Base-by-base conservation (phyloP, 2,113 vertebrate genomes). In the Cettia cetti region DNA sequence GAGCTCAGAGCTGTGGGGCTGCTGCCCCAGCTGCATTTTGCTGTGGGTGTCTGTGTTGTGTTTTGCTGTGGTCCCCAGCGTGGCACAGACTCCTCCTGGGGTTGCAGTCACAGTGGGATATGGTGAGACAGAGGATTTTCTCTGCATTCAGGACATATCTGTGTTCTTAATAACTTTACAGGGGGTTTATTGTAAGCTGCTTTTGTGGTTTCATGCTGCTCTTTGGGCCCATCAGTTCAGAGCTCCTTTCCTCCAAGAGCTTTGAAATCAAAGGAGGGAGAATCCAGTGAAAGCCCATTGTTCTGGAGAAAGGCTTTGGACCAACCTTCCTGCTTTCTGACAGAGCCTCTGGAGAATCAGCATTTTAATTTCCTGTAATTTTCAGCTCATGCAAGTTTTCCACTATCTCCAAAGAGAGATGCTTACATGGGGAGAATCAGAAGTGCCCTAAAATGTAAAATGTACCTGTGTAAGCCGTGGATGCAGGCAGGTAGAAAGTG, bases 61-160 rank as follows among this genome's bases (percentile, higher is more conserved):
- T 37, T 86, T 27, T 35, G 2, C 20, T 0, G 0, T 0, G 0
- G n/a, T 76, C 19, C 45, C 37, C 49, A 37, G 65, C 0, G 0
- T 78, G 92, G 52, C 15, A 7, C 5, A 6, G 13, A 0, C 71
- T 75, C 16, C 92, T 77, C 68, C 47, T 71, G 82, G 88, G 82
- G 90, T 71, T 69, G 21, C 56, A 93, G 64, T 30, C 59, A 15
- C 87, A 24, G 60, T 27, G 82, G 79, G 88, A 39, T 64, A 3
- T 37, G 88, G 24, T 81, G 71, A 96, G n/a, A 86, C 79, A 66
- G 37, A 93, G 93, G 94, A 95, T 96, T 97, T 94, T 45, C 82
- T 78, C 39, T 83, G 82, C 85, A 33, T 94, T 90, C 52, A 66
- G 53, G 75, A 56, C 64, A 27, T 84, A 92, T 89, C 89, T 83